phyloP scores from a whole-genome alignment of 2,113 vertebrate species.

The Macquaria australasica region DNA sequence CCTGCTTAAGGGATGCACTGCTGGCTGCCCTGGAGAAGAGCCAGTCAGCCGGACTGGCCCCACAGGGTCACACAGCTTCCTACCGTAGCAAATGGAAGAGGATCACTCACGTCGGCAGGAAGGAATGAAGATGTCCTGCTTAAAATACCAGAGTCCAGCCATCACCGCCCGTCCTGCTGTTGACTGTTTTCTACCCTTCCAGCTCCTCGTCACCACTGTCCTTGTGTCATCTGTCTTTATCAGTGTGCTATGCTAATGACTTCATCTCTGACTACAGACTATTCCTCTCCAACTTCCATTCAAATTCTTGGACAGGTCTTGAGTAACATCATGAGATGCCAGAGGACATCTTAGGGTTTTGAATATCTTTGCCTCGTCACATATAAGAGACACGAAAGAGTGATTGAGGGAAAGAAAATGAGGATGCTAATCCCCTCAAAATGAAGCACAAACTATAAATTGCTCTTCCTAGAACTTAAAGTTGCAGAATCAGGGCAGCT shows the following conservation, averaged over 20 bases:
- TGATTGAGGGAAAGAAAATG: slow-evolving; percentile 27
- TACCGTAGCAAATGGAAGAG: slow-evolving; percentile 75
- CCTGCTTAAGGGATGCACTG: slow-evolving; percentile 78
- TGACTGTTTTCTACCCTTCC: slow-evolving; percentile 43
- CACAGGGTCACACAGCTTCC: slow-evolving; percentile 75
- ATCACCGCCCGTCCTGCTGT: slow-evolving; percentile 14
- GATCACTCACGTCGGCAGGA: slow-evolving; percentile 73
- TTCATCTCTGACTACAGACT: slow-evolving; percentile 33
- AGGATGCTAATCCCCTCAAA: not conserved
- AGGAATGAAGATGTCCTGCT: slow-evolving; percentile 81
- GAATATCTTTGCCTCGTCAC: slow-evolving; percentile 66
- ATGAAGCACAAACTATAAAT: not conserved
- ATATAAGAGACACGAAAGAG: slow-evolving; percentile 20
- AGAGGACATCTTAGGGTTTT: slow-evolving; percentile 47
- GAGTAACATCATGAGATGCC: slow-evolving; percentile 45
- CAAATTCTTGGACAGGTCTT: slow-evolving; percentile 60
- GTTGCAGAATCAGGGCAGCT: slow-evolving; percentile 8
- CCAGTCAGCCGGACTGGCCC: slow-evolving; percentile 61
- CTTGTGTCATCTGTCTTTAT: slow-evolving; percentile 72
- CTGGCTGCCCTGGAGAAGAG: slow-evolving; percentile 65
- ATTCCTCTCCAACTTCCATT: slow-evolving; percentile 38
- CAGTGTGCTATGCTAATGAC: slow-evolving; percentile 56
- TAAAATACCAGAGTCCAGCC: slow-evolving; percentile 67
- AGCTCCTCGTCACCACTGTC: slow-evolving; percentile 65
- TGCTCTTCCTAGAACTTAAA: not conserved